Conservation (phyloP, 2,113 vertebrate genomes). For the Mormyrus iriodes region DNA sequence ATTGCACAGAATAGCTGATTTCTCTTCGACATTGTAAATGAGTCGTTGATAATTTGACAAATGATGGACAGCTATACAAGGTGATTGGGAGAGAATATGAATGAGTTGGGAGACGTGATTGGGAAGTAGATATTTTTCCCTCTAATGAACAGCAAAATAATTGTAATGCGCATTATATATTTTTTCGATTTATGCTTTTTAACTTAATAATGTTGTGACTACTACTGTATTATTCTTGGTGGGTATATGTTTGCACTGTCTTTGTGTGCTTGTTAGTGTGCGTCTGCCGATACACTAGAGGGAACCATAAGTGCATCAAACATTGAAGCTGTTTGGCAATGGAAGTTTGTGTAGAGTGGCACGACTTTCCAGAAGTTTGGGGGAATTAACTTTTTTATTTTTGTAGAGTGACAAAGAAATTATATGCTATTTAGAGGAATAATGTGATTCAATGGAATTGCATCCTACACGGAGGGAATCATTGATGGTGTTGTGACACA, state of each 20-base stretch:
- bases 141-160: not conserved
- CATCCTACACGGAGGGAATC: not conserved
- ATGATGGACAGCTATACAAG: not conserved
- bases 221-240: not conserved
- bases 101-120: not conserved
- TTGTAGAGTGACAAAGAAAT: not conserved
- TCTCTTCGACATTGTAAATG: not conserved
- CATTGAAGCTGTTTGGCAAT: not conserved
- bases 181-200: not conserved
- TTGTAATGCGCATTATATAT: not conserved
- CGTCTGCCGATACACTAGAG: not conserved
- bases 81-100: not conserved
- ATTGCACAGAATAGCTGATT: not conserved
- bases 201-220: not conserved
- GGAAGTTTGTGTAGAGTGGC: not conserved
- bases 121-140: not conserved
- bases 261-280: not conserved
- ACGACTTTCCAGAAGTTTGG: not conserved
- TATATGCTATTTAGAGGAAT: not conserved
- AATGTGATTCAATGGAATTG: not conserved
- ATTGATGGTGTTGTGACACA: not conserved
- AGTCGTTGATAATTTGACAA: not conserved
- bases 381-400: too few species aligned
- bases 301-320: not conserved
- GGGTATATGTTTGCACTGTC: not conserved